phyloP scores from a whole-genome alignment of 2,113 vertebrate genomes.

The Stercorarius parasiticus region DNA sequence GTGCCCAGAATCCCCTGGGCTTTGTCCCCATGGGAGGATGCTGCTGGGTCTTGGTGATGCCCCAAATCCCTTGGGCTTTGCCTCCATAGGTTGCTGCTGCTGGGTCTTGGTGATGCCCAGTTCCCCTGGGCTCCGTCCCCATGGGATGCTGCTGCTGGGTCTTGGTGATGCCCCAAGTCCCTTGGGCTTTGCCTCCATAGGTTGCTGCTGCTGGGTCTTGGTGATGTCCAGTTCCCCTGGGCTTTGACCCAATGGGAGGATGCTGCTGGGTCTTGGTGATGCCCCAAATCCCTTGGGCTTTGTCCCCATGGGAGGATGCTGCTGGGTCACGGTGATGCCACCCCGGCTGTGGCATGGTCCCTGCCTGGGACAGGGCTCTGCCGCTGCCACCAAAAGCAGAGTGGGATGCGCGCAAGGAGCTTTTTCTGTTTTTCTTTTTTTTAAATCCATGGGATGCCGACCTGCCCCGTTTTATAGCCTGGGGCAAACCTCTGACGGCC shows the following conservation, averaged over 20 bases:
- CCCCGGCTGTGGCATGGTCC: rapidly evolving
- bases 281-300: not conserved
- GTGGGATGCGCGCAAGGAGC: not conserved
- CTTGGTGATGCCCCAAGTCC: not conserved
- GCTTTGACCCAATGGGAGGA: not conserved
- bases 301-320: not conserved
- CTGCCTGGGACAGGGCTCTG: rapidly evolving
- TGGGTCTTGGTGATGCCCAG: not conserved
- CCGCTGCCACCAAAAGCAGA: rapidly evolving
- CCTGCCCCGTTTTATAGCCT: not conserved
- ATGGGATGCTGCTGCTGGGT: not conserved
- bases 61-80: not conserved
- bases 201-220: not conserved
- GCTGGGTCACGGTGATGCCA: not conserved
- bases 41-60: not conserved
- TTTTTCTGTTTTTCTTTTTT: not conserved
- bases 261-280: not conserved
- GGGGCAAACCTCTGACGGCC: not conserved
- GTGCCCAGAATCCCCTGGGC: not conserved
- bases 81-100: not conserved
- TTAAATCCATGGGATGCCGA: not conserved
- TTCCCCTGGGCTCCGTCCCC: not conserved
- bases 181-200: not conserved
- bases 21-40: not conserved
- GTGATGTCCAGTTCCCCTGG: not conserved